Evolutionary conservation across 2,888 invertebrate genomes (phyloP).

Genomic region (Aelia acuminata): DNA sequence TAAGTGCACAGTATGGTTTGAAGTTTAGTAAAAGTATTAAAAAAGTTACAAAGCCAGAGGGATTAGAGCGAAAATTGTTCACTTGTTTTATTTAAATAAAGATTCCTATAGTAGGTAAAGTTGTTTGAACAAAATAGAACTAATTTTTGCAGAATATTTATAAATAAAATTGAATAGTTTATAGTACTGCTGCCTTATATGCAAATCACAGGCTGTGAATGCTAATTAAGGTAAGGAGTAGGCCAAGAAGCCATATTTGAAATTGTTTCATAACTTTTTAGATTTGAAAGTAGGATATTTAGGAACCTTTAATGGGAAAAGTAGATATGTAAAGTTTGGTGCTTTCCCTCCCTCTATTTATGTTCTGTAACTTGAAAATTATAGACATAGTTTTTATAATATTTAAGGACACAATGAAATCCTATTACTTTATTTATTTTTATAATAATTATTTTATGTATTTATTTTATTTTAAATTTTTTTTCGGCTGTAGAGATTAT

Average conservation of each 20-base stretch:
- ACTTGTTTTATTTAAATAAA: slow-evolving; percentile 27
- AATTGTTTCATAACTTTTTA: slow-evolving; percentile 20
- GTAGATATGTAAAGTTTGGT: slow-evolving; percentile 32
- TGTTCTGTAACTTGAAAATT: slow-evolving; percentile 43
- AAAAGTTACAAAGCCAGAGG: slow-evolving; percentile 38
- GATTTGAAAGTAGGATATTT: slow-evolving; percentile 37
- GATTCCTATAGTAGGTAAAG: slow-evolving; percentile 17
- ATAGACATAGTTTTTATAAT: neutral
- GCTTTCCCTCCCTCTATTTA: slow-evolving; percentile 32
- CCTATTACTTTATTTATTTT: slow-evolving; percentile 45
- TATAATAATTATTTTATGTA: slow-evolving; percentile 32
- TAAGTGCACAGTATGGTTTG: slow-evolving; percentile 39
- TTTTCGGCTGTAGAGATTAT: neutral
- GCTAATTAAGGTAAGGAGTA: slow-evolving; percentile 53
- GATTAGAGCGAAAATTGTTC: slow-evolving; percentile 33
- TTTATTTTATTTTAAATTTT: slow-evolving; percentile 4
- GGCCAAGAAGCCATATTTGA: slow-evolving; percentile 32
- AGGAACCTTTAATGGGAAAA: slow-evolving; percentile 45
- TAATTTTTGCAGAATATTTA: slow-evolving; percentile 13
- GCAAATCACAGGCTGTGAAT: slow-evolving; percentile 56
- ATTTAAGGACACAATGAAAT: slow-evolving; percentile 1
- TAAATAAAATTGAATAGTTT: slow-evolving; percentile 8
- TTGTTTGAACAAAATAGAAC: slow-evolving; percentile 1
- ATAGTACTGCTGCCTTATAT: slow-evolving; percentile 52
- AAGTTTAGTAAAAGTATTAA: slow-evolving; percentile 1